phyloP scores from a whole-genome alignment of 1,140 invertebrate genomes.

The Belonocnema kinseyi region DNA sequence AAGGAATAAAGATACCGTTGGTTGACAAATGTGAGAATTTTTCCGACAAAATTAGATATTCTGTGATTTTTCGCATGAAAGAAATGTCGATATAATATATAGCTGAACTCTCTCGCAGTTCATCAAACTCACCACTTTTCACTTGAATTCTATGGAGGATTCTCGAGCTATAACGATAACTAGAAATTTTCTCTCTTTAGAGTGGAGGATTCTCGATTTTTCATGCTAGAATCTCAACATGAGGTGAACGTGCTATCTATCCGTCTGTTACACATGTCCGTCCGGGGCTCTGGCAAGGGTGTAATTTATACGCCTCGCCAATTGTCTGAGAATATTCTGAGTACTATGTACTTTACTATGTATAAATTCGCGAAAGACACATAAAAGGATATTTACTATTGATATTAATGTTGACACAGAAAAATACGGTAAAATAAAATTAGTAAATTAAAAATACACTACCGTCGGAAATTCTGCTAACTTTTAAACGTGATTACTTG shows the following conservation, averaged over 20 bases:
- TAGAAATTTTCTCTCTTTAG: slow-evolving; percentile 5
- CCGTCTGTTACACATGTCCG: not conserved
- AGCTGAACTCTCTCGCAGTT: not conserved
- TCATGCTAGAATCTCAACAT: slow-evolving; percentile 16
- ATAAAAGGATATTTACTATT: not conserved
- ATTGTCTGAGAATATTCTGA: slow-evolving; percentile 30
- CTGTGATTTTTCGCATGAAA: no score
- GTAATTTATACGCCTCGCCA: slow-evolving; percentile 21
- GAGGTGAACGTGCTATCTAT: not conserved
- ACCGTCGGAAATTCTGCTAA: no score
- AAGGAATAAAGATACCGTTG: no score
- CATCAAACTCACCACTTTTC: not conserved
- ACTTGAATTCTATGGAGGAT: not conserved
- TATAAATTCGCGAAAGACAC: not conserved
- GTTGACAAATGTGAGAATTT: no score
- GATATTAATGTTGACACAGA: no score
- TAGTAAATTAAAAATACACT: no score
- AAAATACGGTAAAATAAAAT: no score
- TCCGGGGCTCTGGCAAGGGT: slow-evolving; percentile 1
- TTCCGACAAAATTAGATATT: no score
- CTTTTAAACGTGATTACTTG: no score
- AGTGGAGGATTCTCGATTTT: slow-evolving; percentile 2
- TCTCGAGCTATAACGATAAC: not conserved
- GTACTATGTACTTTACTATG: not conserved
- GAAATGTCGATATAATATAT: no score